Conservation (phyloP, 2,888 invertebrate species). For the Rambutsinella grinnellia region DNA sequence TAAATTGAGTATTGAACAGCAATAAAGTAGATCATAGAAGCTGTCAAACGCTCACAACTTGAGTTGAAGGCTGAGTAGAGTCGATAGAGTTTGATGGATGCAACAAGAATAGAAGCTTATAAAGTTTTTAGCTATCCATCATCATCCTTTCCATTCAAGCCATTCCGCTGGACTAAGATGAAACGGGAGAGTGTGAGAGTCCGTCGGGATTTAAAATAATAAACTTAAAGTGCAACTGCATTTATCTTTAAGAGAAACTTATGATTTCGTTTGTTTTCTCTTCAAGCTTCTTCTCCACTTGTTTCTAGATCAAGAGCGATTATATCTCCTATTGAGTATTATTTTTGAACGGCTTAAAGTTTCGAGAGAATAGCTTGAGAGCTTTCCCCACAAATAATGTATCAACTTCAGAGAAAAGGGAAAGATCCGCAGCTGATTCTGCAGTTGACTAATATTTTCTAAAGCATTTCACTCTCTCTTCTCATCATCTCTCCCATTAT, state of each 20-base stretch:
- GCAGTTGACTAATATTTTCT: conserved; percentile 7
- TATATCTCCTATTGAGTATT: conserved; percentile 17
- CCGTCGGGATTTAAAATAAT: conserved; percentile 48
- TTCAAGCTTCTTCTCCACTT: conserved; percentile 10
- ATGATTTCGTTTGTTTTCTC: neutral
- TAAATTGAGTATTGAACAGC: conserved; percentile 1
- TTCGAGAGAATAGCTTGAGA: too few relatives aligned
- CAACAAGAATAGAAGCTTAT: too few relatives aligned
- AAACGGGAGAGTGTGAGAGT: conserved; percentile 9
- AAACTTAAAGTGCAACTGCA: conserved; percentile 47
- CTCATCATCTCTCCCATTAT: conserved; percentile 19
- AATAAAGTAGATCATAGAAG: conserved; percentile 42
- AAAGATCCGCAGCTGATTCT: neutral
- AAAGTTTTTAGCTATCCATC: conserved; percentile 46
- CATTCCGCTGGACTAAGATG: conserved; percentile 23
- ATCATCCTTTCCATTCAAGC: conserved; percentile 6
- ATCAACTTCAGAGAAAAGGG: conserved; percentile 2
- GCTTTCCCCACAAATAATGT: conserved; percentile 11
- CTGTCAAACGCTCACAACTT: conserved; percentile 49
- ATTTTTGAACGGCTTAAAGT: conserved; percentile 12
- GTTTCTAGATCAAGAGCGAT: conserved; percentile 36
- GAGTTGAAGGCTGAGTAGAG: neutral
- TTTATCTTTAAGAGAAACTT: conserved; percentile 27
- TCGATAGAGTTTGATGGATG: conserved; percentile 48
- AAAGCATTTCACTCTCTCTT: conserved; percentile 11